A percentile compares a stretch with the other conserved stretches of the same genome.
phyloP scores from a whole-genome alignment of 2,797 vertebrate species.

The Parauchenoglanis ngamensis region DNA sequence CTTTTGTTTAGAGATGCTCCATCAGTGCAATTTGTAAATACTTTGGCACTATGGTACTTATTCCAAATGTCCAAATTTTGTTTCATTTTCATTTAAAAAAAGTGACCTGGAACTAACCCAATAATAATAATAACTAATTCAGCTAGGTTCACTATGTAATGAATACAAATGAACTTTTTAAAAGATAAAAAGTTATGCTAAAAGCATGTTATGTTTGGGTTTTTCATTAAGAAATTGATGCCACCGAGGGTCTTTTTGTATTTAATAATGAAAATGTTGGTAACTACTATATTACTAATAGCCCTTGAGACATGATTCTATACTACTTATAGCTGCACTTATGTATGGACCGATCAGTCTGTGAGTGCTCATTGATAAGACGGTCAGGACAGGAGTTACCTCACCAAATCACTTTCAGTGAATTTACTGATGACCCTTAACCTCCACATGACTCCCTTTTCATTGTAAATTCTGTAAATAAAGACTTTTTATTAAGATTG shows the following conservation, averaged over 20 bases:
- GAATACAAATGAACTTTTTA: not conserved
- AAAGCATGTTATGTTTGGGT: not conserved
- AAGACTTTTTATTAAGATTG: slow-evolving; percentile 44
- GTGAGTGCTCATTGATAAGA: slow-evolving; percentile 2
- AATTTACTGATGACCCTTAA: slow-evolving; percentile 36
- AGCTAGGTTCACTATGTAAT: not conserved
- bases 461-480: slow-evolving; percentile 60
- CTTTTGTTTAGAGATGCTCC: not conserved
- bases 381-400: slow-evolving; percentile 25
- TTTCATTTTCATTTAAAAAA: not conserved
- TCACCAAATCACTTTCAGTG: slow-evolving; percentile 15
- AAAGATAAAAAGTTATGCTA: not conserved
- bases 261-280: not conserved
- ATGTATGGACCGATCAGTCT: slow-evolving; percentile 34
- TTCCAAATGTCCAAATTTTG: not conserved
- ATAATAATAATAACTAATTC: not conserved
- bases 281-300: not conserved
- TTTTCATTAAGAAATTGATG: not conserved
- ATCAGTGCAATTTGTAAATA: slow-evolving; percentile 20
- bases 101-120: not conserved
- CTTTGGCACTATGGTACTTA: not conserved
- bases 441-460: not conserved
- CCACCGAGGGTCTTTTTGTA: not conserved
- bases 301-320: not conserved
- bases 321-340: not conserved